Conservation (phyloP, 2,113 vertebrate genomes). For the Silurus glanis region DNA sequence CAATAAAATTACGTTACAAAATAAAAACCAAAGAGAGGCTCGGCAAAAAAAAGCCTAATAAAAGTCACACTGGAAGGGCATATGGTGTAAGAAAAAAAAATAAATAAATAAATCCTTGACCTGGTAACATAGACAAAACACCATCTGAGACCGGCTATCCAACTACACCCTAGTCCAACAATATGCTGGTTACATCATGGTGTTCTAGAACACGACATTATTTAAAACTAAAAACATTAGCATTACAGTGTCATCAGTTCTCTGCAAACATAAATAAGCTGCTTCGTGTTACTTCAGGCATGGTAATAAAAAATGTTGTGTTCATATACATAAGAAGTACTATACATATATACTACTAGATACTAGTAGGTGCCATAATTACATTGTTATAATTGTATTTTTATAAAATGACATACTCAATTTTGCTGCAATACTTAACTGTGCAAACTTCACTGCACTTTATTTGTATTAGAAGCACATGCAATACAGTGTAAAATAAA, state of each 20-base stretch:
- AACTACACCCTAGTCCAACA: conserved; percentile 68
- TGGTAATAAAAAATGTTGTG: conserved; percentile 66
- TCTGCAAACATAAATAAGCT: conserved; percentile 63
- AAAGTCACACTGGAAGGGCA: background rate
- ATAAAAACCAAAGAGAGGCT: background rate
- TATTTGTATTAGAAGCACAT: conserved; percentile 29
- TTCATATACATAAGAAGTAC: conserved; percentile 55
- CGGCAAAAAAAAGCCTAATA: background rate
- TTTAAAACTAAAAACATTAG: conserved; percentile 76
- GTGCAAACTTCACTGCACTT: background rate
- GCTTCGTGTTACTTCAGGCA: conserved; percentile 56
- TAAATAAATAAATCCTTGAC: conserved; percentile 56
- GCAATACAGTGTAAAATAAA: conserved; percentile 49
- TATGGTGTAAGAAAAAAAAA: conserved; percentile 14
- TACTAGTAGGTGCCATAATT: conserved; percentile 53
- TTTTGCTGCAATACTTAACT: conserved; percentile 23
- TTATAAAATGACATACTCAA: conserved; percentile 57
- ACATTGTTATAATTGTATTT: conserved; percentile 58
- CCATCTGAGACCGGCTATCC: conserved; percentile 59
- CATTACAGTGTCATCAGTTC: conserved; percentile 65
- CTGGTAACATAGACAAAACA: conserved; percentile 51
- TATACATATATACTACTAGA: too few relatives aligned
- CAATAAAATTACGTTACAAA: background rate
- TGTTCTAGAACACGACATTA: conserved; percentile 68
- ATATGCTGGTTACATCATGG: conserved; percentile 72